A percentile compares a stretch with the other conserved stretches of the same genome.
phyloP scores from a whole-genome alignment of 2,797 vertebrate species.

The Crocodylus rhombifer region DNA sequence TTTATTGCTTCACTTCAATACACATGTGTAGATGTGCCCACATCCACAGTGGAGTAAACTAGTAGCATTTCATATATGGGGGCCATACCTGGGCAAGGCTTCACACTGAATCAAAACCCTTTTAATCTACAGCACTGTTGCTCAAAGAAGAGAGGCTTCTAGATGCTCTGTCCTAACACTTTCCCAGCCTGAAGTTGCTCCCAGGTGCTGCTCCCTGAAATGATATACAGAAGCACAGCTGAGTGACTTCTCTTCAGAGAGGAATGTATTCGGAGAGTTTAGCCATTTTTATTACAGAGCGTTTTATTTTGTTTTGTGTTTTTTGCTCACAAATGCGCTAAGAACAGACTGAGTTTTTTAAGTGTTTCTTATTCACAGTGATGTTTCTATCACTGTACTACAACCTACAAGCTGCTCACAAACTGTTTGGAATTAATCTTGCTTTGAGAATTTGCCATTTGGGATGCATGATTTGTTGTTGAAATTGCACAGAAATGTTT shows the following conservation, averaged over 20 bases:
- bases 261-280: background rate
- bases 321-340: background rate
- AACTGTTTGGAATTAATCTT: background rate
- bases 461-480: background rate
- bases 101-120: background rate
- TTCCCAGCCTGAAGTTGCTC: background rate
- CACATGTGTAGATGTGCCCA: no score
- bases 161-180: background rate
- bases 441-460: background rate
- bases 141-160: background rate
- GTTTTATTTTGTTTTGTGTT: no score
- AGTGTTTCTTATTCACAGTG: background rate
- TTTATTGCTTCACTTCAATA: no score
- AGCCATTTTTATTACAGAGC: background rate
- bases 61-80: background rate
- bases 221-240: background rate
- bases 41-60: no score
- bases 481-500: background rate
- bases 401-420: background rate
- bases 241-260: background rate
- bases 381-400: background rate
- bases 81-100: background rate
- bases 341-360: background rate
- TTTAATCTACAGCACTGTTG: background rate
- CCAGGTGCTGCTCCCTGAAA: background rate